A percentile compares a stretch with the other conserved stretches of the same genome.
Evolutionary conservation across 53 echinoderm and acorn worm genomes (phyloP).

Genomic region (Actinopyga echinites): DNA sequence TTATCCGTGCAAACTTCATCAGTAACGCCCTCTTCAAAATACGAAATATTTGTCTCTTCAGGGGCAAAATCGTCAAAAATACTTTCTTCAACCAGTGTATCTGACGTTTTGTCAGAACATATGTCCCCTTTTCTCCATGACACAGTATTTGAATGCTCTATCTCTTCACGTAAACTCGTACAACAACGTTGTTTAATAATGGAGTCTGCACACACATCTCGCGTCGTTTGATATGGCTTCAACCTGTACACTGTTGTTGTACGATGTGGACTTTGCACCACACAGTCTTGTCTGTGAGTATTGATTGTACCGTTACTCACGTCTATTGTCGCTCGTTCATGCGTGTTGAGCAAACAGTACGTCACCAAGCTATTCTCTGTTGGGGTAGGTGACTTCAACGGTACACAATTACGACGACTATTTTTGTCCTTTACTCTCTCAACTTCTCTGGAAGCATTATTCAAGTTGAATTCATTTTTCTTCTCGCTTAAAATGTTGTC

Average conservation of each 20-base stretch:
- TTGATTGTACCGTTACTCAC: conserved; percentile 44
- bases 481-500: no score
- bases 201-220: neutral
- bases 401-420: neutral
- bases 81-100: no score
- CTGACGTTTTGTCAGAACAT: no score
- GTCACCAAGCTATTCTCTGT: neutral
- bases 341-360: conserved; percentile 33
- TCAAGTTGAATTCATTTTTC: no score
- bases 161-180: neutral
- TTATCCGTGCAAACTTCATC: no score
- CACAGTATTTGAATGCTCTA: no score
- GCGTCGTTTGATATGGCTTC: neutral
- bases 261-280: conserved; percentile 23
- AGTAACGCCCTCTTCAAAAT: no score
- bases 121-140: no score
- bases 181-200: neutral
- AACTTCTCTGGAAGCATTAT: no score
- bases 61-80: no score
- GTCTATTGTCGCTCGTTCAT: conserved; percentile 31
- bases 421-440: neutral
- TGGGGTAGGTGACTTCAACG: neutral
- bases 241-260: neutral
- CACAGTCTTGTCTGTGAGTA: neutral
- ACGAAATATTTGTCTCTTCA: no score